A percentile compares a stretch with the other conserved stretches of the same genome.
Evolutionary conservation across 2,113 vertebrate species (phyloP).

Genomic region (Polypterus bichir): DNA sequence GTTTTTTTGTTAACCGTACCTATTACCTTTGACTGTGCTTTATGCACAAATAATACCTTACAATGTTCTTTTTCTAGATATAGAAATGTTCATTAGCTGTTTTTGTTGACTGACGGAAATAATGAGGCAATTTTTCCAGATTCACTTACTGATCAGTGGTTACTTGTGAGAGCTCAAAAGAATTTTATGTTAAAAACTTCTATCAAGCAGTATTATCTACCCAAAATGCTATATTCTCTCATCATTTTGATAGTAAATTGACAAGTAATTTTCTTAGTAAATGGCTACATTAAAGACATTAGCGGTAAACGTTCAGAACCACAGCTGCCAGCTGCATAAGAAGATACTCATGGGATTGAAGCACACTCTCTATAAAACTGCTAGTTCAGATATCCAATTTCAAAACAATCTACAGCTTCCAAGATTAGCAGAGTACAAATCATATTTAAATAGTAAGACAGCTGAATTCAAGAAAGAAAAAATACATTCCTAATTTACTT

Average conservation of each 20-base stretch:
- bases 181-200: conserved; percentile 1
- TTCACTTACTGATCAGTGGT: conserved; percentile 5
- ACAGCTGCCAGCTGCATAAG: conserved; percentile 1
- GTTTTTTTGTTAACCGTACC: too few species aligned
- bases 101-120: conserved; percentile 7
- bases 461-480: too few species aligned
- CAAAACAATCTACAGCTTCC: neutral
- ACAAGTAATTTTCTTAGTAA: conserved; percentile 4
- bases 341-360: neutral
- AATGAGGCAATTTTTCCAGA: conserved; percentile 5
- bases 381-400: neutral
- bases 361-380: neutral
- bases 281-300: neutral
- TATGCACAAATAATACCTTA: neutral
- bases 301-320: neutral
- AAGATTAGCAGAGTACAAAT: neutral
- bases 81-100: conserved; percentile 3
- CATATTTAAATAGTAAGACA: too few species aligned
- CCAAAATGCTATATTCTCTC: neutral
- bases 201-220: conserved; percentile 11
- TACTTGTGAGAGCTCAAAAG: conserved; percentile 6
- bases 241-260: conserved; percentile 2
- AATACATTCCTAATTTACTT: too few species aligned
- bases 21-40: neutral
- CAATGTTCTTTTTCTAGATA: neutral